phyloP scores from a whole-genome alignment of 2,888 invertebrate species.

The Andrena flavipes region DNA sequence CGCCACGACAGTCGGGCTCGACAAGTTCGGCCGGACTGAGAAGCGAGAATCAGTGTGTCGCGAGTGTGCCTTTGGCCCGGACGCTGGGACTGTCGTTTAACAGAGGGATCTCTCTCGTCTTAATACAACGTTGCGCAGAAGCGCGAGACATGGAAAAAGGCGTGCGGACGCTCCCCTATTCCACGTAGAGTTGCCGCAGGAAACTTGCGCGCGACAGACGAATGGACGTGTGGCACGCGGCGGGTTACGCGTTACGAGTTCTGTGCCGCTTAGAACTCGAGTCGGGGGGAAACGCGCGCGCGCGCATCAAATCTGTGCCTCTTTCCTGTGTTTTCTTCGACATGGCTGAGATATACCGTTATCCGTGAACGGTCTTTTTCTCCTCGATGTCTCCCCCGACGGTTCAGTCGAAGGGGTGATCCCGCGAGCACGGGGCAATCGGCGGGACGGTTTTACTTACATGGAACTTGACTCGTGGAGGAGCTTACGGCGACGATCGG shows the following conservation, averaged over 20 bases:
- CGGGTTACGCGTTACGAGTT: conserved; percentile 24
- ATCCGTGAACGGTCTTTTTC: conserved; percentile 50
- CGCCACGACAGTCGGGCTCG: too few relatives aligned
- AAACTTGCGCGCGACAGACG: background rate
- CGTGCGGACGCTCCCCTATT: conserved; percentile 36
- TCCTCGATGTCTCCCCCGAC: conserved; percentile 33
- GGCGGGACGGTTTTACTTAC: conserved; percentile 29
- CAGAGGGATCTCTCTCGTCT: background rate
- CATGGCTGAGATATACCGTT: conserved; percentile 68
- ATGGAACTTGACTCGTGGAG: conserved; percentile 46
- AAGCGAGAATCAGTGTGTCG: too few relatives aligned
- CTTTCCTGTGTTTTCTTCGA: conserved; percentile 41
- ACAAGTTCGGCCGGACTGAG: too few relatives aligned
- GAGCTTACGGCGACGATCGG: conserved; percentile 36
- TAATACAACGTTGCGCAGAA: conserved; percentile 32
- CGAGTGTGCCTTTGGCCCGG: too few relatives aligned
- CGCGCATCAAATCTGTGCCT: conserved; percentile 45
- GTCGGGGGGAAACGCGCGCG: conserved; percentile 19
- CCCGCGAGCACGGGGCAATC: conserved; percentile 7
- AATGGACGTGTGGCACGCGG: conserved; percentile 29
- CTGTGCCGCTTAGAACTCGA: conserved; percentile 22
- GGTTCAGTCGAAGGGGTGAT: conserved; percentile 26
- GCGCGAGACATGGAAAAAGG: conserved; percentile 41
- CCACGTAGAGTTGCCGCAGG: conserved; percentile 11
- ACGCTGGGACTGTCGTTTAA: too few relatives aligned